Base-by-base conservation (phyloP, 2,113 vertebrate genomes). In the Odocoileus hemionus region DNA sequence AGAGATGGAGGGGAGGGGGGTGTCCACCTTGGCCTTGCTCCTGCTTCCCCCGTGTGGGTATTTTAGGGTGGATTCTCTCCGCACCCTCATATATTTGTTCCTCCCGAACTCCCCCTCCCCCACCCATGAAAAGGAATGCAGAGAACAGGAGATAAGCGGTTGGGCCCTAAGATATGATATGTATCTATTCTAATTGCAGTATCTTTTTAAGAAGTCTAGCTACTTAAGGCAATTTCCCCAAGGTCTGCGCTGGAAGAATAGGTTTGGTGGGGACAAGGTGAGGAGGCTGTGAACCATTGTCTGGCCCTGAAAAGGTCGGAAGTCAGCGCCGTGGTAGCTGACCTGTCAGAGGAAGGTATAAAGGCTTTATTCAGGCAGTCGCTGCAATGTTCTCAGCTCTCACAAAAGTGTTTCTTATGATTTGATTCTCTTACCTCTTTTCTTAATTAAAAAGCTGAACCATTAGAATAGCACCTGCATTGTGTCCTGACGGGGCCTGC, bases 391-490 rank as follows among this genome's bases (percentile, higher is more conserved):
- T 99, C 99, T 98, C 99, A 98, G 99, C 98, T 98, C 98, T 98
- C 98, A 99, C 99, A 99, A 99, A 99, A 99, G 99, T 99, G 99
- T 99, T 99, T 36, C 99, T 99, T 99, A 99, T 99, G 98, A 99
- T 99, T 99, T 98, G 90, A 98, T 99, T 99, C 99, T 99, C 99
- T 99, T 99, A 99, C 98, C 98, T 98, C 98, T 98, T 99, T 98
- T 98, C 98, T 99, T 99, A 99, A 99, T 99, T 99, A 99, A 99
- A 99, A 99, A 99, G 98, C 98, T 98, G 99, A 99, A 98, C 98
- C 98, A 99, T 99, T 99, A 99, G 99, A 99, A 99, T 99, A 99
- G 99, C 99, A 99, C 99, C 99, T 99, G 99, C 99, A 99, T 99
- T 97, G 88, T 98, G 98, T 98, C 98, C 98, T 98, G 98, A 99